Conservation (phyloP, 2,888 invertebrate species). For the Epistrophella euchroma region DNA sequence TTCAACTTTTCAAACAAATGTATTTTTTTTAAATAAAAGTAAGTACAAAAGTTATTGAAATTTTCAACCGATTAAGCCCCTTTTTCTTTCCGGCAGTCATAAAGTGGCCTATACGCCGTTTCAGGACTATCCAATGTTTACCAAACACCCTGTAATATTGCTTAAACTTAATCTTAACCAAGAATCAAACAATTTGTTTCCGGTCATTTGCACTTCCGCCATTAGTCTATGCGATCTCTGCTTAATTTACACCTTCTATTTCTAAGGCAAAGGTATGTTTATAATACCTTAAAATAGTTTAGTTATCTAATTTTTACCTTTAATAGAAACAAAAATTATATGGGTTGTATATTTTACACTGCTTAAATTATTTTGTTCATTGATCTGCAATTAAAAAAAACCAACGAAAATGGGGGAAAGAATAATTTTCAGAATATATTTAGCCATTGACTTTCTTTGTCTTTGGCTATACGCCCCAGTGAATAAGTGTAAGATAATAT, state of each 20-base stretch:
- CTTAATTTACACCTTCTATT: constrained; percentile 44
- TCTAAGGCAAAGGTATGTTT: not conserved
- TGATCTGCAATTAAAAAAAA: constrained; percentile 39
- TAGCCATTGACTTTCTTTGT: constrained; percentile 66
- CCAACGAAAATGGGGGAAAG: constrained; percentile 24
- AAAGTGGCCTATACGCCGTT: too few species aligned
- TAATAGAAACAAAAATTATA: constrained; percentile 54
- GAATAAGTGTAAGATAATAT: constrained; percentile 64
- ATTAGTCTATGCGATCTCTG: constrained; percentile 10
- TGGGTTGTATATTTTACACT: constrained; percentile 62
- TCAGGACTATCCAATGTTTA: too few species aligned
- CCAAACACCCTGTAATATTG: too few species aligned
- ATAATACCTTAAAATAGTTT: constrained; percentile 9
- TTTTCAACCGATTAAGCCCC: too few species aligned
- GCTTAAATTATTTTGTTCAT: constrained; percentile 36
- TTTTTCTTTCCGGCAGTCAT: too few species aligned
- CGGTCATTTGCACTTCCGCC: constrained; percentile 72
- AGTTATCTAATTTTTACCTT: constrained; percentile 60
- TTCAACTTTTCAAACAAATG: too few species aligned
- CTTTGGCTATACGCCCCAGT: constrained; percentile 61
- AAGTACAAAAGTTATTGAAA: too few species aligned
- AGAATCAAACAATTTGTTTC: constrained; percentile 21
- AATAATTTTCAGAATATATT: constrained; percentile 42
- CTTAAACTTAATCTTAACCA: too few species aligned
- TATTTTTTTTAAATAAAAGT: too few species aligned